These are phyloP conservation scores for Epinephelus lanceolatus DNA, from an alignment of 2,113 vertebrate genomes.

Conservation along the genomic window DNA sequence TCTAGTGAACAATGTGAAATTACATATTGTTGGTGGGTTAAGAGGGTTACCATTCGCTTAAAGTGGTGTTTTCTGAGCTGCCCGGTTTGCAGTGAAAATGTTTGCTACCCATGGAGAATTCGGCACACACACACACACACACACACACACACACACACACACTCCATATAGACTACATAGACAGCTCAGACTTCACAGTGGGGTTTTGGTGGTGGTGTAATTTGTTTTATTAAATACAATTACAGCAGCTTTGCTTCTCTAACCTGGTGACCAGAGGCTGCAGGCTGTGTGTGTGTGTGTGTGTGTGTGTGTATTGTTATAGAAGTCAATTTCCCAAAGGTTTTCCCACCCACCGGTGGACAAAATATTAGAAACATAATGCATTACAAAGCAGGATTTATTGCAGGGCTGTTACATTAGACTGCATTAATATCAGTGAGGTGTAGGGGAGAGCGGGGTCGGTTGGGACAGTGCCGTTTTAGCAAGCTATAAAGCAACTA, in stretches of 20 bases:
- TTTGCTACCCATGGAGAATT: slow-evolving; percentile 45
- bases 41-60: slow-evolving; percentile 65
- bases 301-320: slow-evolving; percentile 2
- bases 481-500: too few species aligned
- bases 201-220: slow-evolving; percentile 49
- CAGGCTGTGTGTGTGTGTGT: not conserved
- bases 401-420: not conserved
- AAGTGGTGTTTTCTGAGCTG: slow-evolving; percentile 61
- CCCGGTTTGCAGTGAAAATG: slow-evolving; percentile 38
- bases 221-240: slow-evolving; percentile 71
- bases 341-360: not conserved
- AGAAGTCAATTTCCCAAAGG: not conserved
- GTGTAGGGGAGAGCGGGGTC: too few species aligned
- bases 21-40: slow-evolving; percentile 65
- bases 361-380: not conserved
- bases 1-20: slow-evolving; percentile 60
- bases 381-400: not conserved
- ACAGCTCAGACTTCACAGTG: slow-evolving; percentile 27
- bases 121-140: slow-evolving; percentile 7
- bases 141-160: slow-evolving; percentile 15
- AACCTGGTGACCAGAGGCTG: slow-evolving; percentile 66
- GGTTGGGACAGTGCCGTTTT: too few species aligned
- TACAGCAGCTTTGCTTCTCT: slow-evolving; percentile 68
- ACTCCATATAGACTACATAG: not conserved
- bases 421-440: not conserved